Percentiles rank a stretch among this genome's conserved stretches.
phyloP scores from a whole-genome alignment of 2,888 invertebrate species.

The Zele albiditarsus region DNA sequence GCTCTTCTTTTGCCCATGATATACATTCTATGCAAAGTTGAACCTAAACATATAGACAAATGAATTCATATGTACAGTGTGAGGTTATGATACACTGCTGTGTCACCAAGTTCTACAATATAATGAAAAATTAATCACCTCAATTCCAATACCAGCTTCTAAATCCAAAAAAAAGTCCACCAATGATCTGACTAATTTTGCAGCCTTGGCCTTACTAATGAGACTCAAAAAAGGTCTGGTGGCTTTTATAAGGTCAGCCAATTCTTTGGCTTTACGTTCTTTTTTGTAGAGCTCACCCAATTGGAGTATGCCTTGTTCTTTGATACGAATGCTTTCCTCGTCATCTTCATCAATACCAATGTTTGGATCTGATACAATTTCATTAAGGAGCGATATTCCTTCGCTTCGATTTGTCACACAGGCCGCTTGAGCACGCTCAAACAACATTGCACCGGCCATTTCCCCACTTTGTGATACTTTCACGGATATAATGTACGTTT shows the following conservation, averaged over 20 bases:
- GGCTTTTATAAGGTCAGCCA: conserved; percentile 93
- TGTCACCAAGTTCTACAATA: not conserved
- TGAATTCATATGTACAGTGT: not conserved
- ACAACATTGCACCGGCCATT: conserved; percentile 94
- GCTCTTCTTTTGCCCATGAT: conserved; percentile 99
- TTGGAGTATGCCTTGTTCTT: conserved; percentile 95
- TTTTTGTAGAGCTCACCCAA: conserved; percentile 94
- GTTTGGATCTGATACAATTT: conserved; percentile 85
- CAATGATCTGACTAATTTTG: conserved; percentile 95
- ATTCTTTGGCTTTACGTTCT: conserved; percentile 93
- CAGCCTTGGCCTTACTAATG: conserved; percentile 99
- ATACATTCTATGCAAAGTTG: conserved; percentile 97
- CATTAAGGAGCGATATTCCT: conserved; percentile 82
- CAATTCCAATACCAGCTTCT: conserved; percentile 96
- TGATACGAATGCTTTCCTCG: conserved; percentile 91
- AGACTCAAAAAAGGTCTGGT: conserved; percentile 95
- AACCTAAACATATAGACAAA: conserved; percentile 71
- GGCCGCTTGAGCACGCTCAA: conserved; percentile 87
- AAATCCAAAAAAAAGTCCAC: conserved; percentile 98
- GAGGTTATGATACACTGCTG: conserved; percentile 8
- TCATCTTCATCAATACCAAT: conserved; percentile 85
- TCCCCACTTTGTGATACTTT: conserved; percentile 33
- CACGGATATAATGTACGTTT: conserved; percentile 8
- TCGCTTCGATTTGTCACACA: conserved; percentile 84
- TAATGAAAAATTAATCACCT: conserved; percentile 73